Evolutionary conservation across 2,888 invertebrate species (phyloP).

Genomic region (Diaprepes abbreviatus): DNA sequence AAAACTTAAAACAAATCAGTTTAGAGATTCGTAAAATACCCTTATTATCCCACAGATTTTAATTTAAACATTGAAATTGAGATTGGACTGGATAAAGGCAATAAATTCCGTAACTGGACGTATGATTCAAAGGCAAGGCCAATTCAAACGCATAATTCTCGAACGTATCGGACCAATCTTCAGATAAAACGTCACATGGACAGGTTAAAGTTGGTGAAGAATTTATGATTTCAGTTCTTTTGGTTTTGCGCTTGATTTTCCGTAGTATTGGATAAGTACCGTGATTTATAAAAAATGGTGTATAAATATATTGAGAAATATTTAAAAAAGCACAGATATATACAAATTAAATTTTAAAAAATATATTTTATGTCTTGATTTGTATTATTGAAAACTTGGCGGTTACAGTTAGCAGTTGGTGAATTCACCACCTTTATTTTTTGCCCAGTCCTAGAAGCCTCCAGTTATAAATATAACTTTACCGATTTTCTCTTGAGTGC

Average conservation of each 20-base stretch:
- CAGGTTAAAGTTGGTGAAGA: slow-evolving; percentile 62
- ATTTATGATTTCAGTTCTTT: slow-evolving; percentile 62
- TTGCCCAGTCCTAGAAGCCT: no score
- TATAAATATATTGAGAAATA: no score
- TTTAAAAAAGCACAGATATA: no score
- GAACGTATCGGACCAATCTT: slow-evolving; percentile 62
- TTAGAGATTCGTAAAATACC: neutral
- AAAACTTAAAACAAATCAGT: slow-evolving; percentile 6
- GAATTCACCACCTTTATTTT: no score
- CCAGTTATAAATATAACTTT: no score
- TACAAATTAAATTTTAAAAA: no score
- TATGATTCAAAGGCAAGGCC: slow-evolving; percentile 62
- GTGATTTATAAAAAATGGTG: no score
- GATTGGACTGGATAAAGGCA: slow-evolving; percentile 61
- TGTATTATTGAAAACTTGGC: no score
- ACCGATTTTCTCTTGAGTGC: no score
- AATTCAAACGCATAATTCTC: slow-evolving; percentile 62
- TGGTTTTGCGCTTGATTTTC: slow-evolving; percentile 15
- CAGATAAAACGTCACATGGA: slow-evolving; percentile 62
- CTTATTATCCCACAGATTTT: slow-evolving; percentile 51
- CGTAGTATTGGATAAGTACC: neutral
- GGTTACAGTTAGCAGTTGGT: no score
- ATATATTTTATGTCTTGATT: no score
- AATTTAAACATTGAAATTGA: slow-evolving; percentile 61
- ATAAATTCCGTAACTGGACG: slow-evolving; percentile 60